Conservation (phyloP, 2,113 vertebrate species). For the Trochalopteron elliotii region DNA sequence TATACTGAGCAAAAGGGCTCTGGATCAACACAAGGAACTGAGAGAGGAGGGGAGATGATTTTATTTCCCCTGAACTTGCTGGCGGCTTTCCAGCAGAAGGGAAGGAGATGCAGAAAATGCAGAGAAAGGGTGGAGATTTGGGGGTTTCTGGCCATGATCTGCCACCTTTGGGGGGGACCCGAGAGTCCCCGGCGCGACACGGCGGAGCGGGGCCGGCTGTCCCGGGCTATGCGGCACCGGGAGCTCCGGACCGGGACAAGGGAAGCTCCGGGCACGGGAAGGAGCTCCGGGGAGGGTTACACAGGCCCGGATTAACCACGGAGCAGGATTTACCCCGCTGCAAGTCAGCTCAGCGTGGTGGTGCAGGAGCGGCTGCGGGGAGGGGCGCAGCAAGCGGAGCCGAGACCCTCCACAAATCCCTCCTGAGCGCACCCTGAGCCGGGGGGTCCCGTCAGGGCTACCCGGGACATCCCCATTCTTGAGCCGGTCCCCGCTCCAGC, state of each 20-base stretch:
- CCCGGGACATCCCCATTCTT: not conserved
- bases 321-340: not conserved
- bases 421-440: accelerated
- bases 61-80: not conserved
- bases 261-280: not conserved
- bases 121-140: not conserved
- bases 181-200: not conserved
- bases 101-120: not conserved
- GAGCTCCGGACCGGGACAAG: not conserved
- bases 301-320: not conserved
- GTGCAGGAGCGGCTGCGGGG: not conserved
- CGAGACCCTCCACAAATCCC: not conserved
- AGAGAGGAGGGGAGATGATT: not conserved
- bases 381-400: not conserved
- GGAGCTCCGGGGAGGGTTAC: not conserved
- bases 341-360: not conserved
- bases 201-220: not conserved
- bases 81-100: not conserved
- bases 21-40: not conserved
- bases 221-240: not conserved
- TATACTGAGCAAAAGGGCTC: not conserved
- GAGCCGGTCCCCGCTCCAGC: not conserved
- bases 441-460: not conserved
- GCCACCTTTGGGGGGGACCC: not conserved
- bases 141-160: not conserved